Evolutionary conservation across 2,888 invertebrate genomes (phyloP).

Genomic region (Suillia variegata): DNA sequence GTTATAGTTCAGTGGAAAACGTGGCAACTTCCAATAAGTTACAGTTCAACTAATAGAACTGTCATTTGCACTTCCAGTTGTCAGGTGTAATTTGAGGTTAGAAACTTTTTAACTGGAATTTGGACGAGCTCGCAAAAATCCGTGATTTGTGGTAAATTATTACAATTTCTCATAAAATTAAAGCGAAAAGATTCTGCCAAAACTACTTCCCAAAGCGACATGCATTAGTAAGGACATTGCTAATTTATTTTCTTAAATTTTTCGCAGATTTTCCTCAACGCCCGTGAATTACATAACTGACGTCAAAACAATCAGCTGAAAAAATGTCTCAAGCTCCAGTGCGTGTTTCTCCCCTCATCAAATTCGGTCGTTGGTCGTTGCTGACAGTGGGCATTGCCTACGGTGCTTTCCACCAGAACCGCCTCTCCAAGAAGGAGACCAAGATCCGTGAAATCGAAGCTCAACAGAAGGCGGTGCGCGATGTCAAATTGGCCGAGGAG

Average conservation of each 20-base stretch:
- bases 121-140: constrained; percentile 2
- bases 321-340: constrained; percentile 67
- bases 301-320: not conserved
- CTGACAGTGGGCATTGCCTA: constrained; percentile 75
- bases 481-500: constrained; percentile 74
- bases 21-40: too few relatives aligned
- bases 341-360: constrained; percentile 80
- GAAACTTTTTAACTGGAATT: not conserved
- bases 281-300: constrained; percentile 50
- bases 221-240: too few relatives aligned
- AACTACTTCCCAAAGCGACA: too few relatives aligned
- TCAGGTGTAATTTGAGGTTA: constrained; percentile 8
- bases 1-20: too few relatives aligned
- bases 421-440: constrained; percentile 71
- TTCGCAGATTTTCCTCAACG: constrained; percentile 34
- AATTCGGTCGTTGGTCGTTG: constrained; percentile 83
- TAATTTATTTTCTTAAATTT: too few relatives aligned
- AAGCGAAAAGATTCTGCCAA: too few relatives aligned
- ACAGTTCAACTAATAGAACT: too few relatives aligned
- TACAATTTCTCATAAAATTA: not conserved
- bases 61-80: not conserved
- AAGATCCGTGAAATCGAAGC: constrained; percentile 70
- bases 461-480: constrained; percentile 71
- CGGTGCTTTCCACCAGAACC: constrained; percentile 74
- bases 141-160: constrained; percentile 12